These are phyloP conservation scores for Charina bottae DNA, from an alignment of 2,113 vertebrate genomes.

Conservation along the genomic window DNA sequence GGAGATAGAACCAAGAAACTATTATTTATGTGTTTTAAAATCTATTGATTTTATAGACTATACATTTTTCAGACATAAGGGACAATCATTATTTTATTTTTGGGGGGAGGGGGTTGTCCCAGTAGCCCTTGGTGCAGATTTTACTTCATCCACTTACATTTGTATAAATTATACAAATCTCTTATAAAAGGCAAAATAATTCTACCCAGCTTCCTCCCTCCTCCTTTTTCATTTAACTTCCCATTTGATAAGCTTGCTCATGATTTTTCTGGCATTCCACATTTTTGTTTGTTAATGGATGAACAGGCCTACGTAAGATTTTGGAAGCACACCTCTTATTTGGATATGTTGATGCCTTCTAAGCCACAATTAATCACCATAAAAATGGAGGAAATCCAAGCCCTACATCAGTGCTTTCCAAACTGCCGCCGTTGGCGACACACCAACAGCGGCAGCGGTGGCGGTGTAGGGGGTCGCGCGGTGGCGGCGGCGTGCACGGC, in stretches of 20 bases:
- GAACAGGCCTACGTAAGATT: not conserved
- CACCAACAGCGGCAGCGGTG: too few species aligned
- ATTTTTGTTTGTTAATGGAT: not conserved
- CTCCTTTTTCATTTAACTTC: not conserved
- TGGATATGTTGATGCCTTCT: not conserved
- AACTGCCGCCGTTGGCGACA: too few species aligned
- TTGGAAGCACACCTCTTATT: not conserved
- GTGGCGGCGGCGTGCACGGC: too few species aligned
- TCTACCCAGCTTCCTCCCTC: not conserved
- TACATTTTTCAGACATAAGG: not conserved
- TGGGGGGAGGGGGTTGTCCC: not conserved
- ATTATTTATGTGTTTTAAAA: not conserved
- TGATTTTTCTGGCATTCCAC: not conserved
- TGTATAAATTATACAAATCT: not conserved
- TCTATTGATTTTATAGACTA: not conserved
- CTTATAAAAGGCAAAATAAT: not conserved
- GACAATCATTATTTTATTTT: not conserved
- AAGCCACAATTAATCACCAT: not conserved
- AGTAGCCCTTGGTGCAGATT: not conserved
- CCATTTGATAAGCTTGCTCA: not conserved
- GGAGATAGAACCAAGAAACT: not conserved
- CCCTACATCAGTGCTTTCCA: too few species aligned
- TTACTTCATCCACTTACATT: not conserved
- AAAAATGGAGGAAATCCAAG: too few species aligned
- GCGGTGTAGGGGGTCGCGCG: too few species aligned